These are phyloP conservation scores for Eurytoma californica DNA, from an alignment of 2,888 invertebrate genomes.

Conservation along the genomic window DNA sequence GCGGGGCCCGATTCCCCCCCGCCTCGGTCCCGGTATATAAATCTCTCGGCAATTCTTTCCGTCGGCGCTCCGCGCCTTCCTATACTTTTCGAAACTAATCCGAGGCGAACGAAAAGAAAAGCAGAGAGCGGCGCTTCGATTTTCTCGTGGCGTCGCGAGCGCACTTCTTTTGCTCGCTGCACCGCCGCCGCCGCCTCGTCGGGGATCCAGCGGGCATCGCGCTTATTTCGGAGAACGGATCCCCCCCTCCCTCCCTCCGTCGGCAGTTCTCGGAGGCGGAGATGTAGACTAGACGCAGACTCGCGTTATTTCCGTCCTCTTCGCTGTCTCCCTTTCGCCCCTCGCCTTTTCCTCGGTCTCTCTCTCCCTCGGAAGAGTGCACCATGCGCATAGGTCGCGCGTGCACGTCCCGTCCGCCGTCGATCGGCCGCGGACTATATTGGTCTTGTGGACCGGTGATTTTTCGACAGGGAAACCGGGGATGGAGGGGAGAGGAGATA, in stretches of 20 bases:
- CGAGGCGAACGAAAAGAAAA: neutral
- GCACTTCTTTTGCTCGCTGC: conserved; percentile 30
- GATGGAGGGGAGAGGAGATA: no score
- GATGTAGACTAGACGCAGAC: conserved; percentile 19
- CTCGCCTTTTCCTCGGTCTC: conserved; percentile 38
- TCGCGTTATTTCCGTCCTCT: conserved; percentile 44
- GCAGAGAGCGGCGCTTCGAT: conserved; percentile 22
- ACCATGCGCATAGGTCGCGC: neutral
- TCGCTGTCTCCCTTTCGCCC: conserved; percentile 36
- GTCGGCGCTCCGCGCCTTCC: neutral
- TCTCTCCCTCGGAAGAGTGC: conserved; percentile 21
- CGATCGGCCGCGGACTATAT: no score
- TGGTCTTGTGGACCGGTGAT: no score
- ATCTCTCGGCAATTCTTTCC: no score
- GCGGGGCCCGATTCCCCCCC: no score
- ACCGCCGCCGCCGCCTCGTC: conserved; percentile 8
- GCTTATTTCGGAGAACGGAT: conserved; percentile 56
- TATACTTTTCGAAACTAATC: conserved; percentile 6
- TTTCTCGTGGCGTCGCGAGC: conserved; percentile 33
- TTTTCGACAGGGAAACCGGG: no score
- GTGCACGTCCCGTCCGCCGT: no score
- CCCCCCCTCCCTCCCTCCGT: conserved; percentile 57
- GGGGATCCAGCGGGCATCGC: conserved; percentile 30
- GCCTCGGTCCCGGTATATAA: no score
- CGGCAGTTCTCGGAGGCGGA: conserved; percentile 12